Evolutionary conservation across 2,888 invertebrate species (phyloP).

Genomic region (Troides aeacus): DNA sequence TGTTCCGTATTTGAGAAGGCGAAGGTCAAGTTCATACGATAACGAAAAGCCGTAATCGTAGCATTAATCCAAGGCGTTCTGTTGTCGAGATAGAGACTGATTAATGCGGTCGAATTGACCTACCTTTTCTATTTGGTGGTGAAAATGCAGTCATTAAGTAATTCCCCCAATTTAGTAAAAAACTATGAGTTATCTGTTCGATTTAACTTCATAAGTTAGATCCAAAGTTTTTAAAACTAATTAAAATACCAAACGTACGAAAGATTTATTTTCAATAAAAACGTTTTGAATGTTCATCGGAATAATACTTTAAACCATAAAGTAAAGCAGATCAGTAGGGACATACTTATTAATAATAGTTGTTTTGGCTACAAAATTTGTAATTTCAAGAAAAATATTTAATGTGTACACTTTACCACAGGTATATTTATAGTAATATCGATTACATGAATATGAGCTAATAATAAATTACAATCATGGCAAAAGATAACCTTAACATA

Average conservation of each 20-base stretch:
- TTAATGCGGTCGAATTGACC: constrained; percentile 47
- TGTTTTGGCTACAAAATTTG: too few species aligned
- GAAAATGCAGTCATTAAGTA: background rate
- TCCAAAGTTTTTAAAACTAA: too few species aligned
- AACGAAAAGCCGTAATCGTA: constrained; percentile 40
- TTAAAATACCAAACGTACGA: too few species aligned
- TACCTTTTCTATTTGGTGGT: constrained; percentile 63
- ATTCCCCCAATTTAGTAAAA: background rate
- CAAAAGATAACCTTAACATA: background rate
- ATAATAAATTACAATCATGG: background rate
- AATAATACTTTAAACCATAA: too few species aligned
- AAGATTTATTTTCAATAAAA: too few species aligned
- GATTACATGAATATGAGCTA: background rate
- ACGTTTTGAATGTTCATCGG: too few species aligned
- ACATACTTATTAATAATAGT: too few species aligned
- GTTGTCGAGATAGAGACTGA: constrained; percentile 50
- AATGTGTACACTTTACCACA: too few species aligned
- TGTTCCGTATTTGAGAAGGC: background rate
- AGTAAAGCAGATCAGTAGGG: too few species aligned
- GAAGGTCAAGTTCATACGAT: constrained; percentile 51
- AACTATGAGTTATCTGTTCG: too few species aligned
- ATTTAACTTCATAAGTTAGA: too few species aligned
- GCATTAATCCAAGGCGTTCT: constrained; percentile 44
- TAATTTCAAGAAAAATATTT: too few species aligned
- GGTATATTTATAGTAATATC: background rate